Evolutionary conservation across 1,140 invertebrate genomes (phyloP).

Genomic region (Oreohelix idahoensis): DNA sequence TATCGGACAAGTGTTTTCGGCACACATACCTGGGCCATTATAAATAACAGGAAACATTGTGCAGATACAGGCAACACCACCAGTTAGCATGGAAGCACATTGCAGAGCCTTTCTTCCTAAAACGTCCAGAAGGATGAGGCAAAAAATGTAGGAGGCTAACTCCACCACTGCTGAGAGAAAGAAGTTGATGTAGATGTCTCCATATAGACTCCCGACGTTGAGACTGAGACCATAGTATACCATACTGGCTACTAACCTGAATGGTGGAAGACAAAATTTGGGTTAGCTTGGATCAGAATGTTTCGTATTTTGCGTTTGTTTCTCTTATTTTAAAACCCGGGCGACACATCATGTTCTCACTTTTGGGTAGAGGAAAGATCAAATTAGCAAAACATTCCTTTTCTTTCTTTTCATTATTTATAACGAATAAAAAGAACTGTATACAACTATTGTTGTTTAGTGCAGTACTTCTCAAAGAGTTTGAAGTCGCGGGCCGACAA

Average conservation of each 20-base stretch:
- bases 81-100: conserved; percentile 57
- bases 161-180: conserved; percentile 79
- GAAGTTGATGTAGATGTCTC: conserved; percentile 68
- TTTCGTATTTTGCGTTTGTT: too few relatives aligned
- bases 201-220: conserved; percentile 59
- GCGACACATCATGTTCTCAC: too few relatives aligned
- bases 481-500: too few relatives aligned
- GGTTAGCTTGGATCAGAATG: too few relatives aligned
- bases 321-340: too few relatives aligned
- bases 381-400: too few relatives aligned
- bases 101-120: conserved; percentile 57
- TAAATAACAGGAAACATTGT: conserved; percentile 60
- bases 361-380: too few relatives aligned
- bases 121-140: conserved; percentile 56
- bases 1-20: too few relatives aligned
- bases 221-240: conserved; percentile 75
- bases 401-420: too few relatives aligned
- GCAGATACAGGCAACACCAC: conserved; percentile 57
- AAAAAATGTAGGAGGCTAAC: conserved; percentile 77
- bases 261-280: conserved; percentile 6
- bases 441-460: too few relatives aligned
- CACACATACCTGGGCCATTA: conserved; percentile 52
- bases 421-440: too few relatives aligned
- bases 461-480: too few relatives aligned
- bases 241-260: conserved; percentile 59